Base-by-base conservation (phyloP, 2,888 invertebrate genomes). In the Volucella bombylans region DNA sequence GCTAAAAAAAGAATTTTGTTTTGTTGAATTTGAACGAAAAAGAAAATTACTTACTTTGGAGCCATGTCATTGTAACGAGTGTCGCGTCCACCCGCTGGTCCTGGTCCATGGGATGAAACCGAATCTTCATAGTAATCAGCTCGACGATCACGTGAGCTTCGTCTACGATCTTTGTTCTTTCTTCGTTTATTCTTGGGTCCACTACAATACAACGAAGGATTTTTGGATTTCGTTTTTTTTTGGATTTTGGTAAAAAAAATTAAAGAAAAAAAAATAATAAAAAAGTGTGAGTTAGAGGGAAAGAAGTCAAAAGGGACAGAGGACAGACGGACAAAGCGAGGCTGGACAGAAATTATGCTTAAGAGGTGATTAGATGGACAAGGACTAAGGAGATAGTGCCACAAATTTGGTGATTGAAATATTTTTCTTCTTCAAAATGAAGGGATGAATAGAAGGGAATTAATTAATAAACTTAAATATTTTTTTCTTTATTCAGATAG, bases 41-140 rank as follows among this genome's bases (percentile, higher is more conserved):
- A 68, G 38, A 49, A 68, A 23, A 80, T 14, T 89, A 94, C 95
- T 95, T 93, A 96, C 96, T 96, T 96, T 91, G 96, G 96, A 90
- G 96, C 96, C 94, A 96, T 95, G 92, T 96, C 96, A 91, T 95
- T 95, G 93, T 96, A 96, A 92, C 96, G 94, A 89, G 95, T 94
- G 91, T 95, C 94, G 87, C 92, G 91, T 86, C 93, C 93, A 64
- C 89, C 89, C 71, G 95, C 94, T 78, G 92, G 92, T 14, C 93
- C 93, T 87, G 91, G 89, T 88, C 91, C 90, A 88, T 94, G 91
- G 87, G 92, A 89, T 89, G 90, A 91, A 74, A 90, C 89, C 91
- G 91, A 89, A 89, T 92, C 90, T 89, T 92, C 89, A 92, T 93
- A 89, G 92, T 92, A 88, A 91, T 93, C 88, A 90, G 92, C 88